phyloP scores from a whole-genome alignment of 2,797 vertebrate species.

The Sarcophilus harrisii region DNA sequence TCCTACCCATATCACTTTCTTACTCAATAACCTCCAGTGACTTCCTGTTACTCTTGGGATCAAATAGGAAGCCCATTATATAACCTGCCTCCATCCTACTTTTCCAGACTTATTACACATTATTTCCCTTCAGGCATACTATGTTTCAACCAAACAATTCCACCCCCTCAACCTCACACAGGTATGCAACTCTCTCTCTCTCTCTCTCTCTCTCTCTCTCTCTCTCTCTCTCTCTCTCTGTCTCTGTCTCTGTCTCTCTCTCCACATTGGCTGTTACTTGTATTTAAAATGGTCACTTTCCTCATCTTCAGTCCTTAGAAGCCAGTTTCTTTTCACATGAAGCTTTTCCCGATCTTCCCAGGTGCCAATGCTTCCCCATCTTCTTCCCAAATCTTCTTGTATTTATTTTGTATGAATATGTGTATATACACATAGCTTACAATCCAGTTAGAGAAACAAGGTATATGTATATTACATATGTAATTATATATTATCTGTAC shows the following conservation, averaged over 20 bases:
- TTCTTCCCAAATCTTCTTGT: background rate
- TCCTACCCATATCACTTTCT: background rate
- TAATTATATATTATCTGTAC: background rate
- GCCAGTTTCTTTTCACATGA: background rate
- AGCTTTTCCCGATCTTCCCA: background rate
- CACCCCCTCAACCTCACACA: too few relatives aligned
- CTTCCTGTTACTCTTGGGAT: background rate
- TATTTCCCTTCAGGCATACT: background rate
- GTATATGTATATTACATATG: background rate
- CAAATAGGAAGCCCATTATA: background rate
- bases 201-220: too few relatives aligned
- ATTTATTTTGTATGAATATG: background rate
- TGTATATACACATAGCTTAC: background rate
- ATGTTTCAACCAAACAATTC: background rate
- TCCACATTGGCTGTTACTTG: background rate
- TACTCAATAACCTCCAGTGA: background rate
- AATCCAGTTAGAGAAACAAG: background rate
- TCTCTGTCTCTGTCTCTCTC: background rate
- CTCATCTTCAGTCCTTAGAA: background rate
- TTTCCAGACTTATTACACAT: background rate
- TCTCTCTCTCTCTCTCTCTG: background rate
- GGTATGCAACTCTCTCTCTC: too few relatives aligned
- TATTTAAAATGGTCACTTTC: constrained; percentile 17
- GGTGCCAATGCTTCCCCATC: background rate
- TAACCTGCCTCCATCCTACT: background rate